Percentiles rank a stretch among this genome's conserved stretches.
Evolutionary conservation across 2,113 vertebrate species (phyloP).

Genomic region (Microcebus lehilahytsara): DNA sequence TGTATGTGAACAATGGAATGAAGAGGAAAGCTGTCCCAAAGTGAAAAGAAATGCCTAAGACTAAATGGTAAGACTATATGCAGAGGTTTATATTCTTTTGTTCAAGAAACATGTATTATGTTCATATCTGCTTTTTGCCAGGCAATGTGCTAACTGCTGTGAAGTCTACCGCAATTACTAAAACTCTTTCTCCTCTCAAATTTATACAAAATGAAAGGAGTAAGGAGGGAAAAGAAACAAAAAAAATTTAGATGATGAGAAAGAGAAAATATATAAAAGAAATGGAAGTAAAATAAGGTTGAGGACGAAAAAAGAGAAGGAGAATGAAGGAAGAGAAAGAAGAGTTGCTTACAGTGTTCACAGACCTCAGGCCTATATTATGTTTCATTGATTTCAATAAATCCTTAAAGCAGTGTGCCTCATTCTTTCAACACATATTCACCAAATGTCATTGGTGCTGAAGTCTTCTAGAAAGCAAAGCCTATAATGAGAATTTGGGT

Average conservation of each 20-base stretch:
- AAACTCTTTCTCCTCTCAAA: not conserved
- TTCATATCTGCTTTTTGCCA: not conserved
- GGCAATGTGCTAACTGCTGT: not conserved
- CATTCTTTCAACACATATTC: not conserved
- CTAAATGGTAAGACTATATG: not conserved
- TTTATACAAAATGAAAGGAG: not conserved
- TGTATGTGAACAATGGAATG: not conserved
- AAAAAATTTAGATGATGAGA: not conserved
- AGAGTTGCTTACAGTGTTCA: not conserved
- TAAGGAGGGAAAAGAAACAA: not conserved
- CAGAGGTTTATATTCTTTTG: not conserved
- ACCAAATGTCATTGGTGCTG: not conserved
- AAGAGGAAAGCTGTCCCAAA: not conserved
- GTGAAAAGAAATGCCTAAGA: constrained; percentile 1
- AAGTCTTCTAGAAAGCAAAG: not conserved
- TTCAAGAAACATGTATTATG: not conserved
- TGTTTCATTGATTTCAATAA: not conserved
- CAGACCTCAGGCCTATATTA: not conserved
- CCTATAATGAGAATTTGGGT: not conserved
- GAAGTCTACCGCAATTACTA: not conserved
- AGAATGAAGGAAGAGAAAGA: not conserved
- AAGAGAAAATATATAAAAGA: not conserved
- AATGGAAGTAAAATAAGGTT: not conserved
- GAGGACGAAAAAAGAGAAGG: not conserved
- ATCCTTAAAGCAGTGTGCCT: not conserved